These are phyloP conservation scores for Caenorhabditis panamensis DNA, from an alignment of 2,888 invertebrate genomes.

Conservation along the genomic window DNA sequence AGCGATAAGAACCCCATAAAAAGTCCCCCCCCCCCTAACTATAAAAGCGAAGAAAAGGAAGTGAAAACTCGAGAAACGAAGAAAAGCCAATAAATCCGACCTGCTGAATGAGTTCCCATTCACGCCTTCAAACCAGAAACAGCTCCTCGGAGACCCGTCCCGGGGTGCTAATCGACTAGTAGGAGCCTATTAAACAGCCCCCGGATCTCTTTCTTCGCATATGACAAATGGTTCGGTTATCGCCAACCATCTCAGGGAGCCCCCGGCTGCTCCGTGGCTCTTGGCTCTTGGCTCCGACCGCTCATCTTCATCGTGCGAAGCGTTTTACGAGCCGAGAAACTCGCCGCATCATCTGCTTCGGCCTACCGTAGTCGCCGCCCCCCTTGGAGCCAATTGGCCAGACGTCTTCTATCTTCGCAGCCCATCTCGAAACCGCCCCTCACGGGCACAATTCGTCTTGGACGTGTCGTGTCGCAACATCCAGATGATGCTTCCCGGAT, in stretches of 20 bases:
- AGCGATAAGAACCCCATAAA: too few species aligned
- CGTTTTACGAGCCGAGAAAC: slow-evolving; percentile 52
- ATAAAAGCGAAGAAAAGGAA: slow-evolving; percentile 3
- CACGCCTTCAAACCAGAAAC: neutral
- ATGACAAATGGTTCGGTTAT: slow-evolving; percentile 53
- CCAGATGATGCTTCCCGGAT: slow-evolving; percentile 44
- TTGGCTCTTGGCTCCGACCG: neutral
- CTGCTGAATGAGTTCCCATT: neutral
- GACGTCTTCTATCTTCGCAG: slow-evolving; percentile 24
- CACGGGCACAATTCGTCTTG: slow-evolving; percentile 58
- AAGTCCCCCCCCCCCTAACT: too few species aligned
- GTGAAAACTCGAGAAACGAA: neutral
- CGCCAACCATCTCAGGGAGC: slow-evolving; percentile 48
- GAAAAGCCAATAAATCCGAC: neutral
- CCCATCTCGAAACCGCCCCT: slow-evolving; percentile 50
- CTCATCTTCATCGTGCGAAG: too few species aligned
- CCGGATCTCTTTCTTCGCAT: slow-evolving; percentile 22
- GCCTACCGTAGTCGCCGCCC: slow-evolving; percentile 45
- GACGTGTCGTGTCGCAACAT: slow-evolving; percentile 46
- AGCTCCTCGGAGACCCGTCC: slow-evolving; percentile 42
- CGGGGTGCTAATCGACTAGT: slow-evolving; percentile 51
- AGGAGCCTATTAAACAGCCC: slow-evolving; percentile 13
- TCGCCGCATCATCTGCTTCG: slow-evolving; percentile 29
- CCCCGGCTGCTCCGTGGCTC: neutral
- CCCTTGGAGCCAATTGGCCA: slow-evolving; percentile 31